Base-by-base conservation (phyloP, 2,113 vertebrate species). In the Mastomys natalensis region DNA sequence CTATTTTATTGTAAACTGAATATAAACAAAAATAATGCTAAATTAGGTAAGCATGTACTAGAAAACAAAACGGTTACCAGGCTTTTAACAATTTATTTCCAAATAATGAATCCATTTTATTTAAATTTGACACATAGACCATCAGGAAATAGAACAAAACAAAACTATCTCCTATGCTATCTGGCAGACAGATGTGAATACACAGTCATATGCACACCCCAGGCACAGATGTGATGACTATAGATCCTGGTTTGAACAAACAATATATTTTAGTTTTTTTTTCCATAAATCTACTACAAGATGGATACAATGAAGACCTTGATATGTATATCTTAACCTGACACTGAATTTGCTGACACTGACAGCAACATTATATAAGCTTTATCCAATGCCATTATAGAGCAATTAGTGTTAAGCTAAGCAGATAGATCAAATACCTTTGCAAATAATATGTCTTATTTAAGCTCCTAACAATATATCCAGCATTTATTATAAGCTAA, bases 1-100 rank as follows among this genome's bases (percentile, higher is more conserved):
- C 40, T 87, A 74, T 96, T 98, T 98, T 98, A 97, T 97, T 98
- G 96, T 98, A 98, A 98, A 98, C 90, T 97, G 98, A 98, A 81
- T 97, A 80, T 98, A 97, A 90, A 95, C 40, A 98, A 98, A 98
- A 95, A 58, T 93, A 98, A 98, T 93, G 92, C 72, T 90, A 97
- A 97, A 62, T 94, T 95, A 97, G 91, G 97, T 97, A 97, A 98
- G 95, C 96, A 62, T 48, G 21, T 45, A 85, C 92, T 34, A 88
- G 89, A 86, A 62, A 82, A 24, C 2, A 43, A 84, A 72, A 55
- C 7, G 29, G 3, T 3, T 86, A 62, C 29, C 15, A 78, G 87
- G 12, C 91, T 76, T 97, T 93, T 40, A 94, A 94, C 95, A 78
- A 4, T 0, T 53, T 0, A 60, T 51, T 84, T 84, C 10, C 53